These are phyloP conservation scores for Spheniscus humboldti DNA, from an alignment of 2,797 vertebrate genomes.

Conservation along the genomic window DNA sequence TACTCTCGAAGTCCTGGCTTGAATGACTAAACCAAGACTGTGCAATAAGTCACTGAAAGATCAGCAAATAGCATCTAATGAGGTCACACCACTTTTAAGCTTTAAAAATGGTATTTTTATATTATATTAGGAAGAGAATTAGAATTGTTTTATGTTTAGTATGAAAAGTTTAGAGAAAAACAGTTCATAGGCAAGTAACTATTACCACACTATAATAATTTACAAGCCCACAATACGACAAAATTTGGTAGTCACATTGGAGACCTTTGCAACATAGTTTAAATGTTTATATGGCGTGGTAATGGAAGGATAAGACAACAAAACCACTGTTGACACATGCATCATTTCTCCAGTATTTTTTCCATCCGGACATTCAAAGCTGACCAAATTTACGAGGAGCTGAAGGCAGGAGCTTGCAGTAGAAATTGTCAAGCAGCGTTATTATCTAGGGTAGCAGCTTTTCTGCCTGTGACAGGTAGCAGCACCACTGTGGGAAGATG, in stretches of 20 bases:
- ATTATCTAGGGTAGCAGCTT: not conserved
- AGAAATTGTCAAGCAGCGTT: not conserved
- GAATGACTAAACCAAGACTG: not conserved
- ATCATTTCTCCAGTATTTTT: not conserved
- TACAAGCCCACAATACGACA: not conserved
- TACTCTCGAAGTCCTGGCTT: not conserved
- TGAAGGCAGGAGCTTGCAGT: not conserved
- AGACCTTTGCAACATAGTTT: not conserved
- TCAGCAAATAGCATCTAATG: rapidly evolving
- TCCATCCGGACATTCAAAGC: not conserved
- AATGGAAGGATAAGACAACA: not conserved
- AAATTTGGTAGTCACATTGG: not conserved
- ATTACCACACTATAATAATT: not conserved
- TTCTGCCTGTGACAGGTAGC: not conserved
- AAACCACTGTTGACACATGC: not conserved
- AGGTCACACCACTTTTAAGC: not conserved
- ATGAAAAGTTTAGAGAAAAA: not conserved
- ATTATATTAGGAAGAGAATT: not conserved
- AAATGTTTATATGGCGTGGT: not conserved
- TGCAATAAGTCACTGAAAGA: not conserved
- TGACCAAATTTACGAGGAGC: not conserved
- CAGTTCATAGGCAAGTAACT: not conserved
- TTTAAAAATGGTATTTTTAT: not conserved
- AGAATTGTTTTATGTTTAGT: not conserved
- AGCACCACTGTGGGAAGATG: not conserved